Evolutionary conservation across 2,888 invertebrate genomes (phyloP).

Genomic region (Cerastoderma edule): DNA sequence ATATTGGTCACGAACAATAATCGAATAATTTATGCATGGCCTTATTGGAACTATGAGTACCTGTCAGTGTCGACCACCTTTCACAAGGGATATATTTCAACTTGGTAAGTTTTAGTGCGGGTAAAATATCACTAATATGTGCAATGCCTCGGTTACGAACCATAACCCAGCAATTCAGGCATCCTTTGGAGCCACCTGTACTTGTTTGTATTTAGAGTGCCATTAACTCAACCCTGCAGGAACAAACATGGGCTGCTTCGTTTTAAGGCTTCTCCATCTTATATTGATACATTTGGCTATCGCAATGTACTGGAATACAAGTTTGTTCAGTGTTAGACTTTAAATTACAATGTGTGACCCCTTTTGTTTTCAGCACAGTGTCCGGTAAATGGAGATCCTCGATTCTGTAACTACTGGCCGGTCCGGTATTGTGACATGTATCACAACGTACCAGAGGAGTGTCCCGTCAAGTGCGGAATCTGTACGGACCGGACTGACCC

Average conservation of each 20-base stretch:
- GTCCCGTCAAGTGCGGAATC: constrained; percentile 71
- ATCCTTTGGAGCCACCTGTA: neutral
- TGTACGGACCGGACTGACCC: constrained; percentile 39
- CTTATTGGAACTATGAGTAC: constrained; percentile 32
- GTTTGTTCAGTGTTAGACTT: neutral
- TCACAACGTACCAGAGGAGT: constrained; percentile 70
- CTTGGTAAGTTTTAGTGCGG: constrained; percentile 51
- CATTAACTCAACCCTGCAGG: neutral
- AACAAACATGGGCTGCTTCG: no score
- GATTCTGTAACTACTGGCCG: constrained; percentile 64
- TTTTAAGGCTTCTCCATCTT: no score
- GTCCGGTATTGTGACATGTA: constrained; percentile 61
- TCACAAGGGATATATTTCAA: constrained; percentile 66
- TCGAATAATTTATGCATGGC: neutral
- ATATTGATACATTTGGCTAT: no score
- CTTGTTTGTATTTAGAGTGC: neutral
- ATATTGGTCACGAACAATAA: neutral
- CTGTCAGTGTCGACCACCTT: constrained; percentile 66
- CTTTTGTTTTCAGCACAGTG: constrained; percentile 70
- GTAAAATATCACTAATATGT: neutral
- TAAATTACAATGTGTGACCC: neutral
- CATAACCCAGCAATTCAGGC: neutral
- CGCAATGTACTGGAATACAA: neutral
- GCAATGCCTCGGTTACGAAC: neutral
- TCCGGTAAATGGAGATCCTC: constrained; percentile 57